Conservation (phyloP, 2,888 invertebrate species). For the Gandaritis pyraliata region DNA sequence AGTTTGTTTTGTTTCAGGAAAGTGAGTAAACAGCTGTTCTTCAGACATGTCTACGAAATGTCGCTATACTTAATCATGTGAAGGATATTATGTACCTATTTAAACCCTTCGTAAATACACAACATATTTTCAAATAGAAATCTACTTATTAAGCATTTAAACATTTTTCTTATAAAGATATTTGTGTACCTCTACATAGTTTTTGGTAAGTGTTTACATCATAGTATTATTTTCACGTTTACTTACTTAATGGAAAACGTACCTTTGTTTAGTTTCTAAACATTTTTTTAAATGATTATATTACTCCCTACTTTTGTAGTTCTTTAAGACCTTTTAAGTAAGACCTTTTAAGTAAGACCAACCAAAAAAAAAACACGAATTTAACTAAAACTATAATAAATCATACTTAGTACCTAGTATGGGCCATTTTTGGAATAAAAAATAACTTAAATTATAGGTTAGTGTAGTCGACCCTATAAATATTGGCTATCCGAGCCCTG, state of each 20-base stretch:
- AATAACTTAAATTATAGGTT: no score
- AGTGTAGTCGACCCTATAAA: no score
- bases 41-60: neutral
- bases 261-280: neutral
- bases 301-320: neutral
- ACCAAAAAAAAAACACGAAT: no score
- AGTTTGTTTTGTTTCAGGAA: constrained; percentile 5
- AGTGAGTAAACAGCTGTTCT: neutral
- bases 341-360: no score
- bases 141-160: neutral
- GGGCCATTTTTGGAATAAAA: no score
- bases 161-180: neutral
- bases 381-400: no score
- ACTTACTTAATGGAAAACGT: neutral
- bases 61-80: neutral
- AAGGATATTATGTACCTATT: neutral
- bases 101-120: no score
- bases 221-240: neutral
- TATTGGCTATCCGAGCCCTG: no score
- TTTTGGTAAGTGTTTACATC: neutral
- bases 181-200: constrained; percentile 1
- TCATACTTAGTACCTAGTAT: no score
- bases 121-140: no score
- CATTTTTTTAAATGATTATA: neutral
- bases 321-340: neutral